These are phyloP conservation scores for Eutolmus rufibarbis DNA, from an alignment of 2,888 invertebrate species.

Conservation along the genomic window DNA sequence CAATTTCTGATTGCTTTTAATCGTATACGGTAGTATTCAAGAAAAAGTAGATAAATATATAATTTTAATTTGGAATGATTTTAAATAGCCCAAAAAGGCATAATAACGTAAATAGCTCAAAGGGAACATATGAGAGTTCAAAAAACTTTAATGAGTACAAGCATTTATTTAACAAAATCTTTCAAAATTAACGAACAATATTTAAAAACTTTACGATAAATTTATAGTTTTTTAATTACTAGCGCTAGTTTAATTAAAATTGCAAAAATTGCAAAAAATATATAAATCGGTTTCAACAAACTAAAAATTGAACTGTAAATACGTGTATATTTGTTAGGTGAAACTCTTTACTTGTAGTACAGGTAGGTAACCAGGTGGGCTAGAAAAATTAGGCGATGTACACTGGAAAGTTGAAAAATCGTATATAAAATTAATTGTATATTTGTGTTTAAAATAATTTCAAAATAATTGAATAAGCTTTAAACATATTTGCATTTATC, in stretches of 20 bases:
- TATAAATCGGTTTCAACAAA: neutral
- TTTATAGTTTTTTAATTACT: neutral
- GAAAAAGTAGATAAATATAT: neutral
- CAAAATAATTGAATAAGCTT: neutral
- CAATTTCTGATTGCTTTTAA: neutral
- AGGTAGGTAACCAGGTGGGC: neutral
- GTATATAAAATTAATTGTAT: neutral
- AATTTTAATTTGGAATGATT: neutral
- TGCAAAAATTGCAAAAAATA: neutral
- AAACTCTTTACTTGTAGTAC: neutral
- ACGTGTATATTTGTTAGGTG: neutral
- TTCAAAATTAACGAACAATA: neutral
- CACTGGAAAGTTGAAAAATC: neutral
- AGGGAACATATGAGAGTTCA: too few relatives aligned
- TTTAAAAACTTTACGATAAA: neutral
- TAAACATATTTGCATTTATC: neutral
- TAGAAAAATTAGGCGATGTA: neutral
- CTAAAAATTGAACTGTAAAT: neutral
- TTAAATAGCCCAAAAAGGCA: too few relatives aligned
- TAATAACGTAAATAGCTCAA: too few relatives aligned
- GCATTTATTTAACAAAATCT: neutral
- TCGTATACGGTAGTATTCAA: too few relatives aligned
- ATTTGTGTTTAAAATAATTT: neutral
- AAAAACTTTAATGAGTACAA: neutral
- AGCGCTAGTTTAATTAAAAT: neutral